A percentile compares a stretch with the other conserved stretches of the same genome.
Evolutionary conservation across 2,888 invertebrate genomes (phyloP).

Genomic region (Heliconius ethilla): DNA sequence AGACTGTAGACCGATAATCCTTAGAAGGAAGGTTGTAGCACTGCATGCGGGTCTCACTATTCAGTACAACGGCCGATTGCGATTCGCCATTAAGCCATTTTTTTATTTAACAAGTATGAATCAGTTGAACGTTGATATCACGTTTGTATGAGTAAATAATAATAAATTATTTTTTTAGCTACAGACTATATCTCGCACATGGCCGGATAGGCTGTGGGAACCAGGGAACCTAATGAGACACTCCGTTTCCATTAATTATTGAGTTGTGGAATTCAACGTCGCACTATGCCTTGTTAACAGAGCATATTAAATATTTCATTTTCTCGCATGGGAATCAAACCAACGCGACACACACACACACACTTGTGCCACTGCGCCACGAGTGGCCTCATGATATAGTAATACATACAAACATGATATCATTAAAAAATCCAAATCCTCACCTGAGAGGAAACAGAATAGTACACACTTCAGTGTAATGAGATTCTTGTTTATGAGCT

Average conservation of each 20-base stretch:
- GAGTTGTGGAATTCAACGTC: too few relatives aligned
- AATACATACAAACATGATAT: neutral
- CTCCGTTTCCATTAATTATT: too few relatives aligned
- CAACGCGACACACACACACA: too few relatives aligned
- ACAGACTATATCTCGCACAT: too few relatives aligned
- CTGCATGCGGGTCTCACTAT: conserved; percentile 45
- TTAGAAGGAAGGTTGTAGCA: conserved; percentile 71
- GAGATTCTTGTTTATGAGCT: conserved; percentile 85
- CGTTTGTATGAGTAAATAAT: neutral
- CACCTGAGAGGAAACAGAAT: conserved; percentile 91
- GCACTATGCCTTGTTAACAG: too few relatives aligned
- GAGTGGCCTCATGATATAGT: neutral
- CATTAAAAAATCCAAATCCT: conserved; percentile 49
- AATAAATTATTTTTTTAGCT: too few relatives aligned
- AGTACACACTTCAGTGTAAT: conserved; percentile 90
- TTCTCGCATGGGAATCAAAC: too few relatives aligned
- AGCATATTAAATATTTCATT: too few relatives aligned
- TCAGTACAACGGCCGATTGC: conserved; percentile 39
- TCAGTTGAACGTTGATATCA: neutral
- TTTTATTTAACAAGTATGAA: conserved; percentile 36
- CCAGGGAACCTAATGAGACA: too few relatives aligned
- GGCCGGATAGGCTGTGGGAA: too few relatives aligned
- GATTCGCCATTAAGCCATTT: conserved; percentile 50
- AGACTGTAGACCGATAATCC: conserved; percentile 59
- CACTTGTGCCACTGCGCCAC: too few relatives aligned